Conservation (phyloP, 2,888 invertebrate genomes). For the Ormyrus thymus region DNA sequence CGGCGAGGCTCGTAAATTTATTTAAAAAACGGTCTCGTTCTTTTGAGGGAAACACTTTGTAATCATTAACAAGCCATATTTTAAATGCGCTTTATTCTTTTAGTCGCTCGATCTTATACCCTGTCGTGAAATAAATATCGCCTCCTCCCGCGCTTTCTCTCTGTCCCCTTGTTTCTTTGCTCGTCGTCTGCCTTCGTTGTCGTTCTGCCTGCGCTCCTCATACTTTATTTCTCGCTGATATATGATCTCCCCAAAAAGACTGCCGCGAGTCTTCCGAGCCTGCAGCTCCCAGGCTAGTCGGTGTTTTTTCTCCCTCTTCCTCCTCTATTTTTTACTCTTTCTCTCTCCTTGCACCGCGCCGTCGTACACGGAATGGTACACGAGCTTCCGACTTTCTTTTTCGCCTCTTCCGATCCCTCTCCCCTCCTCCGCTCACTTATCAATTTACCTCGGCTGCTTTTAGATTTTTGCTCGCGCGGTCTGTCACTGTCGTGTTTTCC, state of each 20-base stretch:
- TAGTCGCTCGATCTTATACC: neutral
- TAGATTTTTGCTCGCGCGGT: conserved; percentile 26
- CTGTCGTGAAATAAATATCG: too few species aligned
- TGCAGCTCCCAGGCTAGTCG: neutral
- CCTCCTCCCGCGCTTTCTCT: conserved; percentile 1
- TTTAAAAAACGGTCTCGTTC: too few species aligned
- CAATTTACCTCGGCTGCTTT: conserved; percentile 33
- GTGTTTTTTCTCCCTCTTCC: neutral
- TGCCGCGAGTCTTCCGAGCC: neutral
- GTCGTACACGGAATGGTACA: too few species aligned
- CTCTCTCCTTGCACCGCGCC: neutral
- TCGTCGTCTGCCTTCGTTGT: neutral
- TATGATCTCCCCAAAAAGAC: conserved; percentile 39
- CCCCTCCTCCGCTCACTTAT: conserved; percentile 28
- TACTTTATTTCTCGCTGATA: conserved; percentile 40
- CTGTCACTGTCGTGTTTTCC: conserved; percentile 37
- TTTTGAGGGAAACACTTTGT: too few species aligned
- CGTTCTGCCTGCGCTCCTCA: conserved; percentile 1
- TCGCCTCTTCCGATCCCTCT: neutral
- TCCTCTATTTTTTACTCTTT: neutral
- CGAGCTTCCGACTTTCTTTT: neutral
- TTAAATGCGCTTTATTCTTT: neutral
- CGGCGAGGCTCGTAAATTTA: neutral
- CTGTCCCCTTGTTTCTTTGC: neutral
- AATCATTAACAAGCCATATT: too few species aligned